phyloP scores from a whole-genome alignment of 2,888 invertebrate genomes.

The Marasmarcha lunaedactyla region DNA sequence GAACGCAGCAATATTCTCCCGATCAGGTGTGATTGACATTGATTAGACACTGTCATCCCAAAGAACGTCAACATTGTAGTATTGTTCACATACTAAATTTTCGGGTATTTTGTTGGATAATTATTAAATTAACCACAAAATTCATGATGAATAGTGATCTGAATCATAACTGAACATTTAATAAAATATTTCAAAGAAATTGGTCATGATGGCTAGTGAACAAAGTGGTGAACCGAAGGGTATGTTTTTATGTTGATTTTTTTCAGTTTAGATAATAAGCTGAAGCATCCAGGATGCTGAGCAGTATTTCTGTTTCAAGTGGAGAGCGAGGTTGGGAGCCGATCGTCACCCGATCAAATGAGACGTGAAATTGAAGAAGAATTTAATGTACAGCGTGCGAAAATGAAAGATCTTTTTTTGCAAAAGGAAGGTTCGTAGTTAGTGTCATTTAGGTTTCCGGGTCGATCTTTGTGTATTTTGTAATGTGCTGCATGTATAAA shows the following conservation, averaged over 20 bases:
- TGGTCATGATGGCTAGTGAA: conserved; percentile 40
- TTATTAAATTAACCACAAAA: too few species aligned
- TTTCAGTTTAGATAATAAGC: conserved; percentile 23
- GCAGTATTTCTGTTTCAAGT: conserved; percentile 60
- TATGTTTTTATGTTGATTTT: conserved; percentile 34
- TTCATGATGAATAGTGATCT: too few species aligned
- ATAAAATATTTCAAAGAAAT: too few species aligned
- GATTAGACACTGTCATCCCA: too few species aligned
- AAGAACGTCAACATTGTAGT: too few species aligned
- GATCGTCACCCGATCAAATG: conserved; percentile 30
- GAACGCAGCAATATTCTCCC: too few species aligned
- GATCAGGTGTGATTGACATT: too few species aligned
- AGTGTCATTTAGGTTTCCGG: not conserved
- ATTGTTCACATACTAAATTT: too few species aligned
- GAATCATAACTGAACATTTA: too few species aligned
- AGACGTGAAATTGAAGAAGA: conserved; percentile 79
- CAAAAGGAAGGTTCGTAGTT: conserved; percentile 87
- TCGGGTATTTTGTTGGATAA: too few species aligned
- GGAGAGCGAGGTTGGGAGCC: conserved; percentile 33
- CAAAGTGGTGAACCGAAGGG: conserved; percentile 37
- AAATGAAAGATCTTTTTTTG: conserved; percentile 91
- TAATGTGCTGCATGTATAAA: conserved; percentile 12
- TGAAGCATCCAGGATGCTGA: conserved; percentile 40
- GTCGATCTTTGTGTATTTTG: conserved; percentile 18
- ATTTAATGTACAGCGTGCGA: conserved; percentile 91